These are phyloP conservation scores for Corythornis madagascariensis DNA, from an alignment of 2,113 vertebrate species.

Conservation along the genomic window DNA sequence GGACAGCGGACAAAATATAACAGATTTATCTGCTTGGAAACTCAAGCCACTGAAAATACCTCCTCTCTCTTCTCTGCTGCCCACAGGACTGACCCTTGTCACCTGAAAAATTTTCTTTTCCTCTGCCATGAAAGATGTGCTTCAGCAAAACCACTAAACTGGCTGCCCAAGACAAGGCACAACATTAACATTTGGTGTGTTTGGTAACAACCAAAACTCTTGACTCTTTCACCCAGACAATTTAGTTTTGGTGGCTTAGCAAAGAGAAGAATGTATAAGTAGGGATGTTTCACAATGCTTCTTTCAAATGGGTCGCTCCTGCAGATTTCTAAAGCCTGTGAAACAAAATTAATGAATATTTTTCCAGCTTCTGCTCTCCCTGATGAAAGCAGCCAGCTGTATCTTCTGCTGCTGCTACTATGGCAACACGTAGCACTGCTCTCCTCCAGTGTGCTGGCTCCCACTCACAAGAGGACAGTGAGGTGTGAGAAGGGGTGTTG, in stretches of 20 bases:
- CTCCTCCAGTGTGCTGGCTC: background rate
- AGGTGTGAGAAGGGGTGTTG: background rate
- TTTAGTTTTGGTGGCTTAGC: background rate
- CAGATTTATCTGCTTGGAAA: background rate
- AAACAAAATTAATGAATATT: conserved; percentile 27
- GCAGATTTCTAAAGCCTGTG: conserved; percentile 2
- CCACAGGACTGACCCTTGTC: background rate
- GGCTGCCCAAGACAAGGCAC: background rate
- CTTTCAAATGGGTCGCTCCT: background rate
- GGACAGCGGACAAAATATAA: background rate
- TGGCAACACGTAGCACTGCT: background rate
- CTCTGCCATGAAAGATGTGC: background rate
- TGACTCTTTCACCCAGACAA: background rate
- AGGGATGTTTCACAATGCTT: background rate
- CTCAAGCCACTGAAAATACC: background rate
- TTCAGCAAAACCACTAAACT: background rate
- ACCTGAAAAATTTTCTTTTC: background rate
- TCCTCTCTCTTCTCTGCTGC: background rate
- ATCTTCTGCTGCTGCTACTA: conserved; percentile 55
- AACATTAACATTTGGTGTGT: background rate
- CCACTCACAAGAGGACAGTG: fast-evolving
- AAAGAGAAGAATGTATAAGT: background rate
- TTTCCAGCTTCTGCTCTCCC: conserved; percentile 19
- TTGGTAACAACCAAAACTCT: background rate
- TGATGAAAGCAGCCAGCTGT: conserved; percentile 31